These are phyloP conservation scores for Steromphala cineraria DNA, from an alignment of 2,888 invertebrate genomes.

Conservation along the genomic window DNA sequence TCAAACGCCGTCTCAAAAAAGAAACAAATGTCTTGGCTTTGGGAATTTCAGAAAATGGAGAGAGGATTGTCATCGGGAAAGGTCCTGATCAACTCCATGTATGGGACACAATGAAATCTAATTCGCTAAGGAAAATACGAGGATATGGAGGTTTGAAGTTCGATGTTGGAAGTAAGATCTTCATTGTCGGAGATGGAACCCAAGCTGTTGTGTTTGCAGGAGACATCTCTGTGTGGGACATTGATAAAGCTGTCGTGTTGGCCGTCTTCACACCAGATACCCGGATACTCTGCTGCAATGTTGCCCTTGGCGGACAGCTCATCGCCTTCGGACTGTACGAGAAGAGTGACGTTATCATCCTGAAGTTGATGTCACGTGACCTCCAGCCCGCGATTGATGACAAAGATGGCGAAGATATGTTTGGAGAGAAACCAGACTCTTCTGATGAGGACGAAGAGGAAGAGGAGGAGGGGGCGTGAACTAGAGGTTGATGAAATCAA, in stretches of 20 bases:
- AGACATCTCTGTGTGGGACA: slow-evolving; percentile 72
- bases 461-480: slow-evolving; percentile 47
- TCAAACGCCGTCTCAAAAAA: slow-evolving; percentile 65
- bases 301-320: slow-evolving; percentile 62
- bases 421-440: slow-evolving; percentile 61
- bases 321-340: slow-evolving; percentile 69
- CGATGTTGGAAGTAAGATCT: slow-evolving; percentile 61
- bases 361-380: slow-evolving; percentile 51
- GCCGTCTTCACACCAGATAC: slow-evolving; percentile 72
- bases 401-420: slow-evolving; percentile 53
- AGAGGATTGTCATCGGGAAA: slow-evolving; percentile 69
- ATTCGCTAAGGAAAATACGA: slow-evolving; percentile 58
- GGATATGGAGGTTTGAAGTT: slow-evolving; percentile 64
- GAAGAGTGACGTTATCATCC: slow-evolving; percentile 60
- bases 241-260: slow-evolving; percentile 58
- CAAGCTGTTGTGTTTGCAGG: slow-evolving; percentile 69
- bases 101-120: slow-evolving; percentile 66
- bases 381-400: slow-evolving; percentile 45
- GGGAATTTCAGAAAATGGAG: slow-evolving; percentile 66
- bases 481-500: background rate
- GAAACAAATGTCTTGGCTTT: slow-evolving; percentile 71
- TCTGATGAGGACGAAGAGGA: slow-evolving; percentile 62
- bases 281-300: slow-evolving; percentile 61
- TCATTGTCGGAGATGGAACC: slow-evolving; percentile 58
- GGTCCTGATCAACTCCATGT: slow-evolving; percentile 66